phyloP scores from a whole-genome alignment of 2,113 vertebrate species.

The Lagopus leucura region DNA sequence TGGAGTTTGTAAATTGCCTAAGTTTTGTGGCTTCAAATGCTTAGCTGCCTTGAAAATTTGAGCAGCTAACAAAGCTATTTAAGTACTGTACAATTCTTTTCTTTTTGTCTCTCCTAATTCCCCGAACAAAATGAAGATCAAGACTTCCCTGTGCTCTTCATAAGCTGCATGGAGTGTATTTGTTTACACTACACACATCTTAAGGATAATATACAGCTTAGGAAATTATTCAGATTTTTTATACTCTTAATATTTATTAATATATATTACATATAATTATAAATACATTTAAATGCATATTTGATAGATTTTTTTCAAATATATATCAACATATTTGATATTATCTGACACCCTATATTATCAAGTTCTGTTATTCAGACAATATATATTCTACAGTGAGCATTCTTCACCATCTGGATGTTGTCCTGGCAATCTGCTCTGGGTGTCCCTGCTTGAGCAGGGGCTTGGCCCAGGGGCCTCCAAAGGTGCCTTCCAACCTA shows the following conservation, averaged over 20 bases:
- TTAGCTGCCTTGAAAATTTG: conserved; percentile 25
- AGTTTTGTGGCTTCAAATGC: neutral
- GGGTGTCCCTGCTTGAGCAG: neutral
- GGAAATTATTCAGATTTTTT: neutral
- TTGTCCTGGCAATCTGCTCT: neutral
- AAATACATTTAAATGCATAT: neutral
- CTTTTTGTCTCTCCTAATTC: neutral
- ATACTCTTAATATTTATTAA: too few species aligned
- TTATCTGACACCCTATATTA: neutral
- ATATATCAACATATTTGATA: neutral
- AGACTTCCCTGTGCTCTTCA: neutral
- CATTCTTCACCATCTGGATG: neutral
- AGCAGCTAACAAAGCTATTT: neutral
- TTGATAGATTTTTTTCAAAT: neutral
- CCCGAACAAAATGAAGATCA: neutral
- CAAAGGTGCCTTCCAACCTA: neutral
- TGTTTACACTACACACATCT: neutral
- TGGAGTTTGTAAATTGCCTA: conserved; percentile 60
- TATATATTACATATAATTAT: neutral
- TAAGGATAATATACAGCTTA: neutral
- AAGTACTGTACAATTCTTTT: neutral
- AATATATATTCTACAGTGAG: neutral
- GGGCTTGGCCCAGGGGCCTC: neutral
- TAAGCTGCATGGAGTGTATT: neutral
- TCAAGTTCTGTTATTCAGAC: neutral